Evolutionary conservation across 2,797 vertebrate species (phyloP).

Genomic region (Cyprinodon diabolis): DNA sequence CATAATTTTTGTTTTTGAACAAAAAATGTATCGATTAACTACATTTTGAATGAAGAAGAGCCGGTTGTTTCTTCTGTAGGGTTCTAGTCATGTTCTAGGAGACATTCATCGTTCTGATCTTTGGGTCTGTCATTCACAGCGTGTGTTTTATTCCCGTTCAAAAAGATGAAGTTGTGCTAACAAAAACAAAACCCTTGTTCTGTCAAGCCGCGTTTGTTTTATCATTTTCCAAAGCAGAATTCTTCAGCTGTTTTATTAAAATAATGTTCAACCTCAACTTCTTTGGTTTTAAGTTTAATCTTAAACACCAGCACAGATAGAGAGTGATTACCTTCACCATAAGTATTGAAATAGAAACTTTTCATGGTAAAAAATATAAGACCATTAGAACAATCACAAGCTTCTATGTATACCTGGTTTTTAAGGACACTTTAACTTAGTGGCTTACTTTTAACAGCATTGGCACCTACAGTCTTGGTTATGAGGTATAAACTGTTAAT

Average conservation of each 20-base stretch:
- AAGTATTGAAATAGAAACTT: background rate
- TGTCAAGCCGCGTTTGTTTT: background rate
- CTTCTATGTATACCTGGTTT: constrained; percentile 24
- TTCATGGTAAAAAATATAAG: background rate
- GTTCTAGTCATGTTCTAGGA: background rate
- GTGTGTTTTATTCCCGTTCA: background rate
- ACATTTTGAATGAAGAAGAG: background rate
- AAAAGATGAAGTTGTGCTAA: no score
- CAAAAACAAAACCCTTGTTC: background rate
- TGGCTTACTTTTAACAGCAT: constrained; percentile 9
- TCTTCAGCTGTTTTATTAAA: constrained; percentile 1
- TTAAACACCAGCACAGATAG: background rate
- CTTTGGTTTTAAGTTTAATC: background rate
- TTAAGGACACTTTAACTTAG: constrained; percentile 71
- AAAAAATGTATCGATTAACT: background rate
- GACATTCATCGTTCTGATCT: background rate
- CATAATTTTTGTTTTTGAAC: background rate
- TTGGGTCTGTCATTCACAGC: background rate
- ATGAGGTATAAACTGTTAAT: constrained; percentile 28
- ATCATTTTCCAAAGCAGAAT: background rate
- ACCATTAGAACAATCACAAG: background rate
- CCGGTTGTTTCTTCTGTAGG: background rate
- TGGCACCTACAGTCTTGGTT: background rate
- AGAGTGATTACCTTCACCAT: background rate
- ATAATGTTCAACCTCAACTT: background rate